A percentile compares a stretch with the other conserved stretches of the same genome.
Conservation (phyloP, 1,140 invertebrate species). For the Heliconius hewitsoni region DNA sequence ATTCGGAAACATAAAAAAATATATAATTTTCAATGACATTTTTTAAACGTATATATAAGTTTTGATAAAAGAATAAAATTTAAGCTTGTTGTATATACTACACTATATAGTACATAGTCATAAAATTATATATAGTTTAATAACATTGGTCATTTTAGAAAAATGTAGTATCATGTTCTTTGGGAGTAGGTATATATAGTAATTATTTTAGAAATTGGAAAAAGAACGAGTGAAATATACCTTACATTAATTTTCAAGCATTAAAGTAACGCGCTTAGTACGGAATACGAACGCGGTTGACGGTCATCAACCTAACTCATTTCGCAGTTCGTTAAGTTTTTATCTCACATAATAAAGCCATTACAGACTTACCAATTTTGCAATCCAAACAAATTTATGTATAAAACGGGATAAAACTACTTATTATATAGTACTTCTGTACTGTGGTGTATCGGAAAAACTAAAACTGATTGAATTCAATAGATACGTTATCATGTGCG, state of each 20-base stretch:
- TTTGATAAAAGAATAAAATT: too few relatives aligned
- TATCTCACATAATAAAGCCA: constrained; percentile 12
- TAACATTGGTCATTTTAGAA: too few relatives aligned
- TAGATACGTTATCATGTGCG: constrained; percentile 56
- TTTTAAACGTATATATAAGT: too few relatives aligned
- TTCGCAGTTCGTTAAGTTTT: constrained; percentile 16
- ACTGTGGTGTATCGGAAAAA: constrained; percentile 27
- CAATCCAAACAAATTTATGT: constrained; percentile 12
- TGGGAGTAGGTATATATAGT: background rate
- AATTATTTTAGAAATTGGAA: background rate
- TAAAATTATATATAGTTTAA: too few relatives aligned
- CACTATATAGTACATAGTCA: too few relatives aligned
- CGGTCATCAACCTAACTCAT: background rate
- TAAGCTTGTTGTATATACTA: too few relatives aligned
- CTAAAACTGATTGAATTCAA: constrained; percentile 31
- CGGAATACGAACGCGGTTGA: background rate
- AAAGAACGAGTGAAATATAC: background rate
- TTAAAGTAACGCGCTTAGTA: background rate
- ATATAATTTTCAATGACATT: too few relatives aligned
- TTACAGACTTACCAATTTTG: constrained; percentile 31
- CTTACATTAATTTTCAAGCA: background rate
- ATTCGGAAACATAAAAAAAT: background rate
- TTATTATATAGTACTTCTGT: background rate
- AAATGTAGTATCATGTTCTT: background rate
- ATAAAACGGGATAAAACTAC: background rate